Percentiles rank a stretch among this genome's conserved stretches.
These are phyloP conservation scores for Schrankia costaestrigalis DNA, from an alignment of 2,888 invertebrate species.

Conservation along the genomic window DNA sequence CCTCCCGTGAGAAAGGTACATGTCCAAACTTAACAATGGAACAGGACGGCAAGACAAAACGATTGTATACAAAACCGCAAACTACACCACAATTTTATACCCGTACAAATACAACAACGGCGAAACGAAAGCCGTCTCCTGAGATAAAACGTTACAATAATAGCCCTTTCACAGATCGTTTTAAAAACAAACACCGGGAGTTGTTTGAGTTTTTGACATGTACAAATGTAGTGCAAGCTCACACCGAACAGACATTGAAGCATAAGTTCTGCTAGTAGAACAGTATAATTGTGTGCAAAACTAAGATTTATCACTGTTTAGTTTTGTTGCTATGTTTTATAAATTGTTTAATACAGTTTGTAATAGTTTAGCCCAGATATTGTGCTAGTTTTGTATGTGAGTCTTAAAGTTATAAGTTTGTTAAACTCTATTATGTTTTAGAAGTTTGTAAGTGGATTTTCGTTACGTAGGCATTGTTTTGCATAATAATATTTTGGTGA, in stretches of 20 bases:
- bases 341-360: conserved; percentile 19
- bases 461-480: no score
- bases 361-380: conserved; percentile 5
- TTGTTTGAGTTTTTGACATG: conserved; percentile 29
- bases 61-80: conserved; percentile 6
- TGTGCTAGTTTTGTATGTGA: neutral
- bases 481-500: no score
- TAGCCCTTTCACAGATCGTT: conserved; percentile 23
- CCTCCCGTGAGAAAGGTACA: neutral
- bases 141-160: conserved; percentile 27
- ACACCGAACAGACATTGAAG: conserved; percentile 50
- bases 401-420: conserved; percentile 2
- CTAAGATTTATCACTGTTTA: conserved; percentile 51
- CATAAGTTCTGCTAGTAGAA: conserved; percentile 50
- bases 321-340: conserved; percentile 34
- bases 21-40: neutral
- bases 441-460: no score
- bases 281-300: conserved; percentile 58
- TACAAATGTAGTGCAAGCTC: conserved; percentile 43
- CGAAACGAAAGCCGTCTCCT: conserved; percentile 11
- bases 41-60: conserved; percentile 1
- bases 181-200: conserved; percentile 28
- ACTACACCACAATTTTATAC: conserved; percentile 10
- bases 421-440: no score
- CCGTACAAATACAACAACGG: conserved; percentile 5